A percentile compares a stretch with the other conserved stretches of the same genome.
phyloP scores from a whole-genome alignment of 2,113 vertebrate genomes.

The Vombatus ursinus region DNA sequence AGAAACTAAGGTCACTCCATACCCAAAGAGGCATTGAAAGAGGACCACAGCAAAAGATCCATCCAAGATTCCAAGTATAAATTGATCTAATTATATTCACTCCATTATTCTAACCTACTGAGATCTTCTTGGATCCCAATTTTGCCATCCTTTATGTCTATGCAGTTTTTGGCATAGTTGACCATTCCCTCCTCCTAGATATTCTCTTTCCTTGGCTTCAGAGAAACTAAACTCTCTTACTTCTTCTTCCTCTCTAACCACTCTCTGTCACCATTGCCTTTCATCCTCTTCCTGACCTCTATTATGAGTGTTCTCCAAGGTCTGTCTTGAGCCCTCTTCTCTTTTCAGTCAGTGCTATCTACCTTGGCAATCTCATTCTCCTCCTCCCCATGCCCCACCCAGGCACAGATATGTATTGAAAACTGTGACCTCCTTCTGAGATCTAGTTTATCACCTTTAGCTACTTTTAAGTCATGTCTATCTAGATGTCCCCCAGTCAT shows the following conservation, averaged over 20 bases:
- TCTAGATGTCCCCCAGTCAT: background rate
- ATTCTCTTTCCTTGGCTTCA: background rate
- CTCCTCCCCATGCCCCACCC: too few species aligned
- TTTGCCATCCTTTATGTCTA: background rate
- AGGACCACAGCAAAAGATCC: background rate
- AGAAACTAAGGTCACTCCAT: background rate
- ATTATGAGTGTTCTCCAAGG: constrained; percentile 27
- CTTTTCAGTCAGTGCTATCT: background rate
- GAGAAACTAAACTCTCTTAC: background rate
- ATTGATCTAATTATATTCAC: background rate
- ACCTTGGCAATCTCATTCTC: background rate
- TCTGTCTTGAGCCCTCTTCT: constrained; percentile 20
- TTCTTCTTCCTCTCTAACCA: background rate
- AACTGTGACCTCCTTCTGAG: background rate
- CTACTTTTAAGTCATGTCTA: background rate
- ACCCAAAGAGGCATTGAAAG: background rate
- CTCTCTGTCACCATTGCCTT: background rate
- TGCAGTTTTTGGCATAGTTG: background rate
- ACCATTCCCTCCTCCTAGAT: background rate
- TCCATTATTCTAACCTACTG: background rate
- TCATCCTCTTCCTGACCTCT: background rate
- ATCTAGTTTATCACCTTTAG: background rate
- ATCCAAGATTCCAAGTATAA: background rate
- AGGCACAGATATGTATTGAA: background rate
- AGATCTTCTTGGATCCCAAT: background rate